A percentile compares a stretch with the other conserved stretches of the same genome.
Evolutionary conservation across 2,888 invertebrate genomes (phyloP).

Genomic region (Sicus ferrugineus): DNA sequence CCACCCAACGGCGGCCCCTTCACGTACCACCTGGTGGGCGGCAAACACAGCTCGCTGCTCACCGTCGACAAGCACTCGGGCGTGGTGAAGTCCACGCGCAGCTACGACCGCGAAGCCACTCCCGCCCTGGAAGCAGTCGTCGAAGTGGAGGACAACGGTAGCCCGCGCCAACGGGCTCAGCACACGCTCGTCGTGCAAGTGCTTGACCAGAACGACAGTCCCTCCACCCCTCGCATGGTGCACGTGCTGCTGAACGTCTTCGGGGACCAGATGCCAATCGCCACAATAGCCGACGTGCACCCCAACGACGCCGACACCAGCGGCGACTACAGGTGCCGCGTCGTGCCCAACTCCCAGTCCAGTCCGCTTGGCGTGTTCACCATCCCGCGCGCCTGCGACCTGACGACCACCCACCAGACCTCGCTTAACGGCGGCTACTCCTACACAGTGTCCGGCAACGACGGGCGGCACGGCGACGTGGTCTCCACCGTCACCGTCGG

Average conservation of each 20-base stretch:
- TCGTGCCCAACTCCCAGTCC: slow-evolving; percentile 71
- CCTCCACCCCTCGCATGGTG: slow-evolving; percentile 83
- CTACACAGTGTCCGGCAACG: slow-evolving; percentile 85
- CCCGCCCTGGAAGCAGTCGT: slow-evolving; percentile 79
- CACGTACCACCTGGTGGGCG: slow-evolving; percentile 80
- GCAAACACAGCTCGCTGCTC: slow-evolving; percentile 78
- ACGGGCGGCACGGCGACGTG: slow-evolving; percentile 87
- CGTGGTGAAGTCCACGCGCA: slow-evolving; percentile 77
- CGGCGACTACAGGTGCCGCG: slow-evolving; percentile 87
- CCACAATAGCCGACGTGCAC: slow-evolving; percentile 89
- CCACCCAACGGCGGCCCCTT: slow-evolving; percentile 93
- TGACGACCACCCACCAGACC: slow-evolving; percentile 75
- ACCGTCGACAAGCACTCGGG: slow-evolving; percentile 83
- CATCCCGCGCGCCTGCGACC: slow-evolving; percentile 80
- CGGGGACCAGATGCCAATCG: slow-evolving; percentile 77
- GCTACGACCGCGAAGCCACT: slow-evolving; percentile 82
- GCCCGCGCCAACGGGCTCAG: slow-evolving; percentile 82
- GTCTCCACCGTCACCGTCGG: slow-evolving; percentile 86
- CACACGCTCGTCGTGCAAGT: slow-evolving; percentile 79
- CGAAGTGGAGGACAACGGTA: slow-evolving; percentile 88
- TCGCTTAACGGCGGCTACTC: slow-evolving; percentile 77
- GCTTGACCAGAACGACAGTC: slow-evolving; percentile 89
- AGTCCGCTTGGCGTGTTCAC: slow-evolving; percentile 69
- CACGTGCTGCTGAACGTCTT: slow-evolving; percentile 81
- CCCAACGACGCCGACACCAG: slow-evolving; percentile 91